These are phyloP conservation scores for Phainopepla nitens DNA, from an alignment of 2,113 vertebrate genomes.

Conservation along the genomic window DNA sequence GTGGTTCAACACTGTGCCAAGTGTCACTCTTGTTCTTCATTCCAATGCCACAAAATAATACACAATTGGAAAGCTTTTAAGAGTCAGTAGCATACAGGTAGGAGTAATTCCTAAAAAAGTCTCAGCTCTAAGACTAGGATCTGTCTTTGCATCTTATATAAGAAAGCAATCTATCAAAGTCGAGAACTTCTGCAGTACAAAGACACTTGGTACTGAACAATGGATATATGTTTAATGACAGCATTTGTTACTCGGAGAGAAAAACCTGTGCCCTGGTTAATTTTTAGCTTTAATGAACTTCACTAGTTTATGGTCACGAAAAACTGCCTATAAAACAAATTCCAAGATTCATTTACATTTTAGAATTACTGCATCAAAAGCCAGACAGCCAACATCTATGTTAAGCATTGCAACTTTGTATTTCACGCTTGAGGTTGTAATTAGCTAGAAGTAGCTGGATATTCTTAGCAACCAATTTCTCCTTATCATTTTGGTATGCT, in stretches of 20 bases:
- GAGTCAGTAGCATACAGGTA: neutral
- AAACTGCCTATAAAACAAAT: neutral
- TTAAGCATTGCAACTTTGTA: neutral
- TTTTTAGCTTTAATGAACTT: neutral
- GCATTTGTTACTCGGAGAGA: neutral
- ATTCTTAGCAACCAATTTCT: neutral
- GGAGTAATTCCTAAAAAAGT: neutral
- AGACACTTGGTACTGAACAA: neutral
- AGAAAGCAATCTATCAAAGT: neutral
- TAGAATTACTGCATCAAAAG: neutral
- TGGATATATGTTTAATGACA: accelerated
- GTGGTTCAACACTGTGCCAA: neutral
- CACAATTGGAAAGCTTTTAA: neutral
- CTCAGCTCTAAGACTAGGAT: neutral
- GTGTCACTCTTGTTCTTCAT: neutral
- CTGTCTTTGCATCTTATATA: neutral
- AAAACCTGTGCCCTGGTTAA: neutral
- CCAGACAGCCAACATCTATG: neutral
- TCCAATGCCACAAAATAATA: neutral
- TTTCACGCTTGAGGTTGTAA: neutral
- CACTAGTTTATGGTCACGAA: neutral
- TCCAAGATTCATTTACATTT: neutral
- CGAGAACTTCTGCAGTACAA: neutral
- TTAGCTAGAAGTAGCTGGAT: neutral
- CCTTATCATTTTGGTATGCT: neutral